Base-by-base conservation (phyloP, 2,888 invertebrate genomes). In the Drosophila demipolita region DNA sequence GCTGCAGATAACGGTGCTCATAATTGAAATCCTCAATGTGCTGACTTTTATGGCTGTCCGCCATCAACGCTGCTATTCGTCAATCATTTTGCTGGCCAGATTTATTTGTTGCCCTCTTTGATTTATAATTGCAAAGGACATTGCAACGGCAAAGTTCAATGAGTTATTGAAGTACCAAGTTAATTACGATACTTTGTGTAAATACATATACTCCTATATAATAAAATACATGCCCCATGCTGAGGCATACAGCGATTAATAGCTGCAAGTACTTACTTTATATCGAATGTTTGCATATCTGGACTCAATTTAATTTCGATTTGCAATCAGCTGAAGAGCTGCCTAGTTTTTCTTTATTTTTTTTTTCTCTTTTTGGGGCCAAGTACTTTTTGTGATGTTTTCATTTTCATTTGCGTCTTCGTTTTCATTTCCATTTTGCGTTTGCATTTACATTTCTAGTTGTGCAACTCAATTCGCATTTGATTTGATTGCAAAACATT, bases 401-500 rank as follows among this genome's bases (percentile, higher is more conserved):
- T 73, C 74, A 68, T 66, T 77, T 80, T 66, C 59, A 61, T 82
- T 79, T 66, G 54, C 58, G 29, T 71, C 52, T 65, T 58, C 60
- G 23, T 66, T 62, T 67, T 35, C 49, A 61, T 67, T 61, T 80
- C 52, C 45, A 12, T 70, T 45, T 87, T 78, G 67, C 66, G 64
- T 74, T 82, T 53, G 42, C 58, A 55, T 80, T 73, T 66, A 66
- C 68, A 73, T 74, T 70, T 87, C 60, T 63, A 55, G 65, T 73
- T 73, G 63, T 74, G 68, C 55, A 87, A 78, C 85, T 82, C 88
- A 89, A 87, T 89, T 87, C 84, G 75, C 60, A 72, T 82, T 84
- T 82, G 83, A 87, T 87, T 87, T 84, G 84, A 89, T 84, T 87
- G 90, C 88, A 71, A 75, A 75, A 48, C 60, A 61, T 68, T 65